Percentiles rank a stretch among this genome's conserved stretches.
Evolutionary conservation across 2,888 invertebrate species (phyloP).

Genomic region (Graphium colonna): DNA sequence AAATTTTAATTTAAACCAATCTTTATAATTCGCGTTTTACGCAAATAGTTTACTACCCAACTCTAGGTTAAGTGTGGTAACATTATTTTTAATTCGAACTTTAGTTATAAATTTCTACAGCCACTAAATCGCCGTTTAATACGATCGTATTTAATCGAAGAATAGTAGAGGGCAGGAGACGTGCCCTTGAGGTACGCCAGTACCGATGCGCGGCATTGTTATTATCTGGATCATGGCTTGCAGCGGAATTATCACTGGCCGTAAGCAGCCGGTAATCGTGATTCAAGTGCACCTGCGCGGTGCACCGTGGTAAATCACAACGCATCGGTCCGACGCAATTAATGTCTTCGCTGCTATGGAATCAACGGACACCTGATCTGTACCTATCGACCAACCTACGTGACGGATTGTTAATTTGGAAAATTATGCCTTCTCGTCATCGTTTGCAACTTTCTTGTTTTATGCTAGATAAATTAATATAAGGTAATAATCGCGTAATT

Average conservation of each 20-base stretch:
- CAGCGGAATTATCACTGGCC: slow-evolving; percentile 21
- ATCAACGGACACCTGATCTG: slow-evolving; percentile 26
- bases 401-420: slow-evolving; percentile 1
- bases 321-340: slow-evolving; percentile 58
- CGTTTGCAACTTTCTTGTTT: too few species aligned
- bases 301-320: slow-evolving; percentile 61
- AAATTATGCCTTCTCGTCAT: not conserved
- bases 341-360: slow-evolving; percentile 46
- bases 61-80: too few species aligned
- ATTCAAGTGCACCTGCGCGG: slow-evolving; percentile 69
- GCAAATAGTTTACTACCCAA: too few species aligned
- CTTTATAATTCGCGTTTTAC: too few species aligned
- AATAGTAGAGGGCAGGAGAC: slow-evolving; percentile 1
- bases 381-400: slow-evolving; percentile 5
- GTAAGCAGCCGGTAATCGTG: slow-evolving; percentile 41
- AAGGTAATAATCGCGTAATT: too few species aligned
- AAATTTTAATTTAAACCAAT: too few species aligned
- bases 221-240: slow-evolving; percentile 19
- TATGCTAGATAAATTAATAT: too few species aligned
- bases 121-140: too few species aligned
- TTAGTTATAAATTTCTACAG: too few species aligned
- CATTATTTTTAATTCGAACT: too few species aligned
- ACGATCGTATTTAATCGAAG: not conserved
- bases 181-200: slow-evolving; percentile 1
- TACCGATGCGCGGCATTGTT: slow-evolving; percentile 10